phyloP scores from a whole-genome alignment of 2,797 vertebrate species.

The Acanthurus tractus region DNA sequence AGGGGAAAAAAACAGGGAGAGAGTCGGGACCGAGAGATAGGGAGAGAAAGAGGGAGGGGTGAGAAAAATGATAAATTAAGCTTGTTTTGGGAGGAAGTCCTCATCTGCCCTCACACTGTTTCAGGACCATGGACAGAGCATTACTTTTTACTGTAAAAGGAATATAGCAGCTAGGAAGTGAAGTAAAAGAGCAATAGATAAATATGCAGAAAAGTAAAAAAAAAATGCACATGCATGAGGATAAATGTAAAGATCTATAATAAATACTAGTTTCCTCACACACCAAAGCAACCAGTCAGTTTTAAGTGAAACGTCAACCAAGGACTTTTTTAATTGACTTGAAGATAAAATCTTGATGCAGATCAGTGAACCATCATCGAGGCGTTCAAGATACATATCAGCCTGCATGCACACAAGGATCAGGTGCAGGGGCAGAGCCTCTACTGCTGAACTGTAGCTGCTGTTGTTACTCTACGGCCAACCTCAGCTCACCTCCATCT shows the following conservation, averaged over 20 bases:
- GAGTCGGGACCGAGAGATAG: conserved; percentile 26
- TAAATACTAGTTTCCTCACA: not conserved
- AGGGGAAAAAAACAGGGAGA: conserved; percentile 9
- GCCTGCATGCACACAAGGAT: conserved; percentile 14
- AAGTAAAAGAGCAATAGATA: not conserved
- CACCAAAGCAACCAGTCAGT: conserved; percentile 2
- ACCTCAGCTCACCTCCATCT: conserved; percentile 1
- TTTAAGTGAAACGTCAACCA: not conserved
- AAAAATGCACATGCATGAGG: not conserved
- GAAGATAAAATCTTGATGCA: conserved; percentile 8
- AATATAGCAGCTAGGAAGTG: not conserved
- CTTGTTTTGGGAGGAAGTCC: conserved; percentile 29
- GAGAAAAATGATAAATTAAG: conserved; percentile 33
- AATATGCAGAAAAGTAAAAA: not conserved
- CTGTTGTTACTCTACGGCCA: not conserved
- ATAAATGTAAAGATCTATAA: not conserved
- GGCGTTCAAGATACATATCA: conserved; percentile 10
- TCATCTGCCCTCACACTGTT: conserved; percentile 33
- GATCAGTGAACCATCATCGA: conserved; percentile 13
- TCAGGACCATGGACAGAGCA: conserved; percentile 80
- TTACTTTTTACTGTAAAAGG: conserved; percentile 11
- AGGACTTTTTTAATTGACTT: conserved; percentile 16
- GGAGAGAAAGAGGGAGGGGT: conserved; percentile 32
- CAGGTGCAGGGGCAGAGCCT: conserved; percentile 1
- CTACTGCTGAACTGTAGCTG: not conserved